Evolutionary conservation across 2,797 vertebrate genomes (phyloP).

Genomic region (Microctenopoma stevenorrisi): DNA sequence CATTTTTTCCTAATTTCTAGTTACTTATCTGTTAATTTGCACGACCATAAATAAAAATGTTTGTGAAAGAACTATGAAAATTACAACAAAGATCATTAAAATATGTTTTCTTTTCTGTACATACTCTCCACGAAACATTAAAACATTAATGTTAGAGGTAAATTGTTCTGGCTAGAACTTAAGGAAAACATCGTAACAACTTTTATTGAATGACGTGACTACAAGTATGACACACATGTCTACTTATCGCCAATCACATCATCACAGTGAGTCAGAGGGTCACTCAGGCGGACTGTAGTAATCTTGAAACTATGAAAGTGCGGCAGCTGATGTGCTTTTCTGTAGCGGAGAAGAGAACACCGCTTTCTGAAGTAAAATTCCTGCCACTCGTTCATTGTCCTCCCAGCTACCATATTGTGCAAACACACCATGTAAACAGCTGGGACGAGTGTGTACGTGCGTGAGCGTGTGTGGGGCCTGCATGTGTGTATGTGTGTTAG

Average conservation of each 20-base stretch:
- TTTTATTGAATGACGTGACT: neutral
- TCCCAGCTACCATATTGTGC: conserved; percentile 73
- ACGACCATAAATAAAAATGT: too few relatives aligned
- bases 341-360: conserved; percentile 47
- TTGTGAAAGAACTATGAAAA: too few relatives aligned
- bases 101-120: too few relatives aligned
- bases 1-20: too few relatives aligned
- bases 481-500: conserved; percentile 1
- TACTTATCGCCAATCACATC: neutral
- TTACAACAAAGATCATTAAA: too few relatives aligned
- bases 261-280: neutral
- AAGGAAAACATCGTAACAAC: neutral
- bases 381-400: conserved; percentile 49
- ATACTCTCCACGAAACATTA: too few relatives aligned
- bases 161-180: neutral
- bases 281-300: neutral
- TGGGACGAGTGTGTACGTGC: conserved; percentile 44
- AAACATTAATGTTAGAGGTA: neutral
- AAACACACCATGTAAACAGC: conserved; percentile 79
- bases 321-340: conserved; percentile 45
- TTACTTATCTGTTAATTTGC: too few relatives aligned
- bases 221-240: neutral
- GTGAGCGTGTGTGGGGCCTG: conserved; percentile 28
- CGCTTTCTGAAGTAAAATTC: conserved; percentile 51
- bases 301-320: conserved; percentile 13